Base-by-base conservation (phyloP, 2,113 vertebrate genomes). In the Syngnathoides biaculeatus region DNA sequence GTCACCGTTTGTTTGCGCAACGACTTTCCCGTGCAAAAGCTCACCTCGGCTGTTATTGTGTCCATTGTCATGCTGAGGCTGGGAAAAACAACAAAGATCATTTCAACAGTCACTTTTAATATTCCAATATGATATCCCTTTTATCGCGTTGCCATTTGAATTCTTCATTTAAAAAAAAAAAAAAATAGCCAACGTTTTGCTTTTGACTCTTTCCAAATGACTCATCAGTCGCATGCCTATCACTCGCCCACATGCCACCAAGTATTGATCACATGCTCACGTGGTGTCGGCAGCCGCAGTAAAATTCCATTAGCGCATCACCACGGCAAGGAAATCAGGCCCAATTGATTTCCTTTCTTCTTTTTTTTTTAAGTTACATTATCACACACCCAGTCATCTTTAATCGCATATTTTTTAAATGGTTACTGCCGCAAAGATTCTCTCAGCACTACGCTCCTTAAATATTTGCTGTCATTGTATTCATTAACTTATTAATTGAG, bases 1-100 rank as follows among this genome's bases (percentile, higher is more conserved):
- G 3, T 30, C 15, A 57, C 17, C 4, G 3, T 15, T 57, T 27
- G 9, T 35, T 38, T 47, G 19, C 20, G 24, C 55, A 57, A 57
- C 4, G 13, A 14, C 9, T 59, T 0, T 42, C 9, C 0, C 4
- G n/a, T 26, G 61, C 2, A 47, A 50, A 13, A 64, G 10, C 53
- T 17, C 47, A 89, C 88, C 82, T 75, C 78, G 83, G 50, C 17
- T 69, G 39, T 85, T 81, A 38, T 89, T 80, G 2, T 84, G 79
- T 40, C 79, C 84, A 9, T 90, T 67, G 4, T 84, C 66, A 47
- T 86, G 84, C 50, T 92, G 89, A 92, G 92, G 78, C 95, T 95
- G 78, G n/a, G n/a, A 61, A 10, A 24, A 59, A 5, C 9, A 2
- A 35, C 3, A 19, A 19, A 30, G 1, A 57, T 35, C 3, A 35